Evolutionary conservation across 2,888 invertebrate species (phyloP), one percentile per base, ranked within the genome.

Genomic region (Acrobasis repandana): DNA sequence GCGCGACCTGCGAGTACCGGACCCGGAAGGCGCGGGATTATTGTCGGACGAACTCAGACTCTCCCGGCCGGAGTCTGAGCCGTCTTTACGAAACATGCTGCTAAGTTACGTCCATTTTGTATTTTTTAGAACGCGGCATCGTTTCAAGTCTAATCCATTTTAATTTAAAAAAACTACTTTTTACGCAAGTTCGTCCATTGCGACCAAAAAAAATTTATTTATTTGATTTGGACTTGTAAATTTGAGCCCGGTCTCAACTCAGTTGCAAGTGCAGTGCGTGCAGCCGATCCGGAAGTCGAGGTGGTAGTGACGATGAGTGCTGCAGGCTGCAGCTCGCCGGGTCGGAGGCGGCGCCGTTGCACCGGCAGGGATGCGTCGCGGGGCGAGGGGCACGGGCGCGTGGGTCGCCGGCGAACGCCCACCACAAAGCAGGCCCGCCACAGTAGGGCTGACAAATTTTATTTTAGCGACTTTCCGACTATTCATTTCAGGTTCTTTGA

Each of bases 401-500:
- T 14, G 11, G 50, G 11, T 28, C 51, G 9, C 51, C 8, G 15
- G n/a, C 33, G 51, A 28, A 51, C 52, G 52, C 52, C 52, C 52
- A 36, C 52, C 52, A 18, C 14, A 16, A 4, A 10, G 14, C 9
- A 43, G 38, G 54, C 54, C 54, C 54, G 54, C 36, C 16, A 9
- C 54, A 54, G 43, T 54, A 54, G 38, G 54, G 54, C 36, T 54
- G 54, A 18, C 54, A 54, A 5, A 38, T 54, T 54, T 54, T 18
- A 38, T 54, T 20, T 38, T 28, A 28, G 28, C 28, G 28, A 28
- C 6, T 6, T 28, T 28, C 28, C 28, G 28, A 6, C 28, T 28
- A 28, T 5, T 28, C 28, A 8, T 6, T 28, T 28, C 28, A 28
- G 6, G 2, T 28, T 28, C 0, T 28, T 28, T 28, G 6, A 28